Evolutionary conservation across 2,888 invertebrate genomes (phyloP).

Genomic region (Oxyteleia sp.): DNA sequence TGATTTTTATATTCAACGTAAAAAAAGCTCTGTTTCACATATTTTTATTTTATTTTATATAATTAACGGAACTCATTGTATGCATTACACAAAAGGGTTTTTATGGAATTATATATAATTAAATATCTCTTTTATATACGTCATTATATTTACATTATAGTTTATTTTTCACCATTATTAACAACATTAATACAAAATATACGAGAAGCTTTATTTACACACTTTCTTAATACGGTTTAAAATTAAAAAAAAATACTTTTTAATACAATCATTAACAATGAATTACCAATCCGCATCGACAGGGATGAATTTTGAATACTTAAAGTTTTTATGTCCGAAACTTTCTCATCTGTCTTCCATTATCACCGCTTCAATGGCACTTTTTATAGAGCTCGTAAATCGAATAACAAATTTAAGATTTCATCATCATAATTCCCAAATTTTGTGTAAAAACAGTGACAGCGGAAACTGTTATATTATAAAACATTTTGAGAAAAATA

Average conservation of each 20-base stretch:
- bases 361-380: constrained; percentile 27
- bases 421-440: constrained; percentile 44
- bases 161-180: too few species aligned
- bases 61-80: too few species aligned
- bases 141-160: too few species aligned
- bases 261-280: constrained; percentile 20
- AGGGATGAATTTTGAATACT: constrained; percentile 30
- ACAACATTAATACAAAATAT: neutral
- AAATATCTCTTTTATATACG: too few species aligned
- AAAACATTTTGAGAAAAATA: too few species aligned
- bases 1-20: too few species aligned
- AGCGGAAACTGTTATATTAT: neutral
- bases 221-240: neutral
- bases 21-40: too few species aligned
- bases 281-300: constrained; percentile 4
- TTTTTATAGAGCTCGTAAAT: constrained; percentile 44
- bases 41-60: too few species aligned
- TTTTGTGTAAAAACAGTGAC: constrained; percentile 19
- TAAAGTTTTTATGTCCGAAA: constrained; percentile 38
- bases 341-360: constrained; percentile 47
- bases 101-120: too few species aligned
- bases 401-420: constrained; percentile 48
- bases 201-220: neutral
- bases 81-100: too few species aligned
- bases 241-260: constrained; percentile 6